Conservation (phyloP, 2,113 vertebrate genomes). For the Semnopithecus entellus region DNA sequence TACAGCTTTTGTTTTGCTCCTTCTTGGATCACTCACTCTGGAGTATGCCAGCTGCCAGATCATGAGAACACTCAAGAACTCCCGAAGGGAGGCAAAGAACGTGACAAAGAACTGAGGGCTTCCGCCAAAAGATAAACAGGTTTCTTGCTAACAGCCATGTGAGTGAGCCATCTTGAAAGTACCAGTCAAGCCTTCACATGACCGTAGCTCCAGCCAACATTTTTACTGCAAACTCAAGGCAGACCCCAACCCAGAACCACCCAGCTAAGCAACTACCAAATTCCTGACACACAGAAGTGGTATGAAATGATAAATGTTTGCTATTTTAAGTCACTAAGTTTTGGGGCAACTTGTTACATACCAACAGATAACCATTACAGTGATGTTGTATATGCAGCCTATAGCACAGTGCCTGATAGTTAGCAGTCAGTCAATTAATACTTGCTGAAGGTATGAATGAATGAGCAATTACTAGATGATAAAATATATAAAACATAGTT, state of each 20-base stretch:
- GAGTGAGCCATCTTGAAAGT: background rate
- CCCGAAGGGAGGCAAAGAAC: background rate
- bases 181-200: background rate
- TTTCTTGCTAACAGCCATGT: no score
- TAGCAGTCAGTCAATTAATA: background rate
- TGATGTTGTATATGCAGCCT: background rate
- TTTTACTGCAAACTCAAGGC: background rate
- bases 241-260: background rate
- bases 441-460: background rate
- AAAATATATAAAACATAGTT: slow-evolving; percentile 4
- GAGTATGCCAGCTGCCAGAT: background rate
- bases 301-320: background rate
- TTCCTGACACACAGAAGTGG: background rate
- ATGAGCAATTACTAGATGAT: background rate
- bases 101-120: background rate
- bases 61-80: background rate
- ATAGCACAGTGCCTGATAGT: background rate
- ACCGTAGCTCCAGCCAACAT: background rate
- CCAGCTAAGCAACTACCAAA: background rate
- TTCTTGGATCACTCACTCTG: background rate
- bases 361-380: background rate
- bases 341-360: background rate
- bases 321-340: background rate
- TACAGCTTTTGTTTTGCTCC: background rate
- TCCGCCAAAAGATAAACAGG: background rate